phyloP scores from a whole-genome alignment of 2,888 invertebrate species.

The Cybosia mesomella region DNA sequence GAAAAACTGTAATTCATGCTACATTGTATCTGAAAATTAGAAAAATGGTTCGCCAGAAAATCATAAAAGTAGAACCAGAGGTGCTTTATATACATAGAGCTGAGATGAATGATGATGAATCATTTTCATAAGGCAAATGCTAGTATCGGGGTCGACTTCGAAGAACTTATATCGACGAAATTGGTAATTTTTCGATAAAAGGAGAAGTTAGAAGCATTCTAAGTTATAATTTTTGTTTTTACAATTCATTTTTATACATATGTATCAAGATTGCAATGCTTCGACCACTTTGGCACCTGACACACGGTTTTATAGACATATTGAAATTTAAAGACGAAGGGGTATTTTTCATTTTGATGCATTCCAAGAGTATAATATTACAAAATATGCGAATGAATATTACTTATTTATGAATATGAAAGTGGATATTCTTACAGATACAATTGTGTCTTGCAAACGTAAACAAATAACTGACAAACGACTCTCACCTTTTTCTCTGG shows the following conservation, averaged over 20 bases:
- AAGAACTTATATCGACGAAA: neutral
- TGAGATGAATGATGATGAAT: neutral
- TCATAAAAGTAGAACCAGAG: neutral
- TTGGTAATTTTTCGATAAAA: too few relatives aligned
- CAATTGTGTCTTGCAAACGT: constrained; percentile 44
- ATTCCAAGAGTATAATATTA: neutral
- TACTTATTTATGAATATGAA: neutral
- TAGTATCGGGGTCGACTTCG: neutral
- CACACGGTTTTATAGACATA: too few relatives aligned
- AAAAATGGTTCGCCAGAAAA: neutral
- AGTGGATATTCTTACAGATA: neutral
- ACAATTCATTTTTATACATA: too few relatives aligned
- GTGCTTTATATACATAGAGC: neutral
- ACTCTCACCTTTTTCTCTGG: constrained; percentile 72
- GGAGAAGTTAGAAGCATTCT: too few relatives aligned
- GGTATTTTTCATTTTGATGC: neutral
- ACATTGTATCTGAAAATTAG: neutral
- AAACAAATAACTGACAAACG: constrained; percentile 7
- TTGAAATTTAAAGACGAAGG: neutral
- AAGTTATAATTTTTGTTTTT: too few relatives aligned
- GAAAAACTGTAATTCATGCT: too few relatives aligned
- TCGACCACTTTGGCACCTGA: too few relatives aligned
- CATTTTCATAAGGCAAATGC: neutral
- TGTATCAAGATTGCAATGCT: too few relatives aligned
- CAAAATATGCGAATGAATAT: too few relatives aligned